Conservation (phyloP, 2,888 invertebrate species). For the Conchocele bisecta region DNA sequence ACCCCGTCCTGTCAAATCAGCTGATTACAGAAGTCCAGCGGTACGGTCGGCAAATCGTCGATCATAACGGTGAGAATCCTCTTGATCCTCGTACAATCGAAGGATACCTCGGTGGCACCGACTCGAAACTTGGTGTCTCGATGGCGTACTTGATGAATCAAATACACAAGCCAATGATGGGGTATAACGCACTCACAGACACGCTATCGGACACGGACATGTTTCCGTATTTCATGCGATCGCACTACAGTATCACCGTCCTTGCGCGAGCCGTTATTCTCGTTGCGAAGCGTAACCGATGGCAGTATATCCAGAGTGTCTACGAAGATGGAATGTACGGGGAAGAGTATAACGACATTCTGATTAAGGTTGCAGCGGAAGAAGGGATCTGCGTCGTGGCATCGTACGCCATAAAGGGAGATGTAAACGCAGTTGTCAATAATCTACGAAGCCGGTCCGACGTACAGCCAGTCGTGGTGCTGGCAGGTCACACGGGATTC, state of each 20-base stretch:
- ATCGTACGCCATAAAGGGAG: slow-evolving; percentile 44
- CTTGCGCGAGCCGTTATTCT: slow-evolving; percentile 77
- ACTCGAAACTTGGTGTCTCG: slow-evolving; percentile 59
- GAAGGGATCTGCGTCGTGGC: slow-evolving; percentile 78
- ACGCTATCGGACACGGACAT: slow-evolving; percentile 56
- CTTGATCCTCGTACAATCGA: slow-evolving; percentile 73
- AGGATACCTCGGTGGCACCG: slow-evolving; percentile 71
- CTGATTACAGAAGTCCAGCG: slow-evolving; percentile 64
- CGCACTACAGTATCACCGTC: slow-evolving; percentile 60
- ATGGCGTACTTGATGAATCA: slow-evolving; percentile 83
- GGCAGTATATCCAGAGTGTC: slow-evolving; percentile 81
- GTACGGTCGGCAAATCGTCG: slow-evolving; percentile 57
- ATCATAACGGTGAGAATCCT: slow-evolving; percentile 47
- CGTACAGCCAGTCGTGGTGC: slow-evolving; percentile 69
- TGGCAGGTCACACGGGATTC: slow-evolving; percentile 48
- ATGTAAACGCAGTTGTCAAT: slow-evolving; percentile 38
- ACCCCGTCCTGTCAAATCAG: slow-evolving; percentile 52
- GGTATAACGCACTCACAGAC: slow-evolving; percentile 65
- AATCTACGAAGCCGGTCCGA: slow-evolving; percentile 54
- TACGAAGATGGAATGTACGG: slow-evolving; percentile 47
- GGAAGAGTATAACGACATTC: slow-evolving; percentile 59
- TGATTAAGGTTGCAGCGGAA: slow-evolving; percentile 61
- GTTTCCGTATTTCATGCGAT: slow-evolving; percentile 65
- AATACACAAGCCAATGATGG: slow-evolving; percentile 84
- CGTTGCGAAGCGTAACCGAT: slow-evolving; percentile 79